These are phyloP conservation scores for Cheirogaleus medius DNA, from an alignment of 2,113 vertebrate species.

Conservation along the genomic window DNA sequence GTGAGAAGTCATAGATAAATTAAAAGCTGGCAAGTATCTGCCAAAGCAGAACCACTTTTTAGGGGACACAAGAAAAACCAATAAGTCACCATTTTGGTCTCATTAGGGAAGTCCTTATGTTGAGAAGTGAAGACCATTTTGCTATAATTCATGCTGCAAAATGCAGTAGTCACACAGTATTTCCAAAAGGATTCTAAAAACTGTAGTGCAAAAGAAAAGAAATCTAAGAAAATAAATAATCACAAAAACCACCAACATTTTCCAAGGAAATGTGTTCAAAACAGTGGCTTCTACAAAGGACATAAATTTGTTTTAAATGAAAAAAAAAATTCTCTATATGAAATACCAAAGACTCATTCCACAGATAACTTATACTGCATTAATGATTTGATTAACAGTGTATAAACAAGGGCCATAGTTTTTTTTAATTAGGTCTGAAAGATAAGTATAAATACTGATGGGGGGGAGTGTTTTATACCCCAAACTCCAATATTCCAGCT, in stretches of 20 bases:
- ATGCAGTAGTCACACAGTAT: conserved; percentile 65
- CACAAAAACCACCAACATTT: conserved; percentile 63
- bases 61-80: conserved; percentile 54
- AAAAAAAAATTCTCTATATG: conserved; percentile 83
- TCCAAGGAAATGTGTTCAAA: conserved; percentile 73
- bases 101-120: conserved; percentile 21
- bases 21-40: conserved; percentile 38
- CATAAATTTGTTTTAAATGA: conserved; percentile 75
- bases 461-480: conserved; percentile 86
- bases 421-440: conserved; percentile 85
- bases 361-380: conserved; percentile 85
- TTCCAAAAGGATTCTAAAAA: conserved; percentile 70
- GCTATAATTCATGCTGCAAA: conserved; percentile 60
- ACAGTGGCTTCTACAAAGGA: conserved; percentile 74
- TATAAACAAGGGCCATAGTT: conserved; percentile 85
- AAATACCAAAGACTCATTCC: conserved; percentile 86
- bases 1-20: neutral
- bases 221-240: conserved; percentile 80
- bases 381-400: conserved; percentile 81
- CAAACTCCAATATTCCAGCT: conserved; percentile 85
- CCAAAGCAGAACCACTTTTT: conserved; percentile 53
- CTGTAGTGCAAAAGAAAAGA: conserved; percentile 80
- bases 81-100: conserved; percentile 55
- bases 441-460: conserved; percentile 89
- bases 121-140: conserved; percentile 60